Evolutionary conservation across 2,113 vertebrate genomes (phyloP), one percentile per base, ranked within the genome.

Genomic region (Caloenas nicobarica): DNA sequence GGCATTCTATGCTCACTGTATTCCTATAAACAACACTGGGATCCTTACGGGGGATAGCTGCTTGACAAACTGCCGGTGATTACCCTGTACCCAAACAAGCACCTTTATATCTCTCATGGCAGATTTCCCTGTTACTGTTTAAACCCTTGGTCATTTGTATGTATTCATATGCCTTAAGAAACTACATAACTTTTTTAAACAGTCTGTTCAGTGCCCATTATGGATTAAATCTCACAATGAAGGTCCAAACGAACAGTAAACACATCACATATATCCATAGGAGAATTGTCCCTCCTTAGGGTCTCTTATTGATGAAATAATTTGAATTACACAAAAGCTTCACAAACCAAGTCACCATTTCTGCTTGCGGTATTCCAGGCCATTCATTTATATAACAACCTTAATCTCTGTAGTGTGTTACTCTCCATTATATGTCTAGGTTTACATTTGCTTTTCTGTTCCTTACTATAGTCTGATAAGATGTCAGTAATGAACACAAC

Each of bases 21-120:
- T 79, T 54, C 81, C n/a, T 50, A 0, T 21, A 65, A 79, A 28
- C 1, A 16, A 12, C 15, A 6, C 13, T 5, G 1, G 11, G 17
- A 36, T 13, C 10, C 34, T 92, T 42, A 21, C 0, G 2, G 25
- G 13, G 16, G 2, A 23, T 11, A 3, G 16, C 28, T 79, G 50
- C 38, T 56, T 80, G 23, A 64, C 69, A 38, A 36, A 26, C 8
- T 31, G 28, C 40, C 40, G 42, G 38, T 48, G 54, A 31, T 38
- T 64, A n/a, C 11, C 29, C 22, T 71, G 46, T 28, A 46, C 4
- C 9, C 18, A 69, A 78, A 57, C 2, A 61, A 81, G 9, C 8
- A 62, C 16, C 61, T 81, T 85, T 60, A 23, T 57, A 28, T 65
- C 48, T 88, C 82, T 86, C 5, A 5, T 12, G 18, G 18, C 31